Evolutionary conservation across 2,113 vertebrate species (phyloP).

Genomic region (Notarius lentiginosus): DNA sequence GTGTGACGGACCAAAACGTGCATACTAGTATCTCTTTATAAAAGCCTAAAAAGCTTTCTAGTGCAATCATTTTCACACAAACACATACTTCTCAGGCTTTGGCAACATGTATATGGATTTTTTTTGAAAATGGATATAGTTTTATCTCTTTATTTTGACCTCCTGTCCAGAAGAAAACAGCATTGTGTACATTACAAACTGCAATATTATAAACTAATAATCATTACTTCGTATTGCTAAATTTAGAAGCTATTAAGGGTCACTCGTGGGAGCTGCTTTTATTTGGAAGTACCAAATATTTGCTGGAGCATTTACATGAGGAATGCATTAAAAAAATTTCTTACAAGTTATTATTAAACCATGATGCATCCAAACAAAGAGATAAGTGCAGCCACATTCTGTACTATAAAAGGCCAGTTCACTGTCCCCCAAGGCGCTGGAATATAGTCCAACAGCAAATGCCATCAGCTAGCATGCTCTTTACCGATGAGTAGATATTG

Average conservation of each 20-base stretch:
- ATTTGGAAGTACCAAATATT: background rate
- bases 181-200: background rate
- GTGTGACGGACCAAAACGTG: background rate
- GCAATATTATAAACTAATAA: no score
- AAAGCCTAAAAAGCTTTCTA: background rate
- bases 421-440: slow-evolving; percentile 1
- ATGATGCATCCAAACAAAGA: slow-evolving; percentile 24
- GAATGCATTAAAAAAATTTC: background rate
- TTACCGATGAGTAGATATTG: slow-evolving; percentile 69
- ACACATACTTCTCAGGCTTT: slow-evolving; percentile 45
- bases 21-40: background rate
- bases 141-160: background rate
- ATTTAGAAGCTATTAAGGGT: background rate
- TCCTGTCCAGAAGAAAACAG: background rate
- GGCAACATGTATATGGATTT: background rate
- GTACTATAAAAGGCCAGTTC: slow-evolving; percentile 28
- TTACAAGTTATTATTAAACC: background rate
- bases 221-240: background rate
- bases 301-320: background rate
- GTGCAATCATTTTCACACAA: slow-evolving; percentile 35
- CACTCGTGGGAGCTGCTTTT: background rate
- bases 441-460: slow-evolving; percentile 31
- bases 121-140: background rate
- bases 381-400: slow-evolving; percentile 20
- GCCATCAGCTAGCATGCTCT: slow-evolving; percentile 59